phyloP scores from a whole-genome alignment of 92 coral and sea anemone species.

The Umimayanthus kanabou region DNA sequence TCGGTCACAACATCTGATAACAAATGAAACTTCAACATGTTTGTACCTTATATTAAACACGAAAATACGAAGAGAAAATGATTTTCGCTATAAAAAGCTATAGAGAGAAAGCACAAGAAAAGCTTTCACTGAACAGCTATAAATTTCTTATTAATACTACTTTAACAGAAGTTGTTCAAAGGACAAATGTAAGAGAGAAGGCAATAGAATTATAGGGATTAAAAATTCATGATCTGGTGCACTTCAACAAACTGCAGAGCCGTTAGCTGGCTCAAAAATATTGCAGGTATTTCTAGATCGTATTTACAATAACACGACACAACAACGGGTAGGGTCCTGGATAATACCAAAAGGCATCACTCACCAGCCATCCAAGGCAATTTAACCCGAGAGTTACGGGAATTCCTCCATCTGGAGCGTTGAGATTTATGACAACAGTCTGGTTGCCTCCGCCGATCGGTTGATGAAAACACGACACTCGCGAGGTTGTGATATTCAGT shows the following conservation, averaged over 20 bases:
- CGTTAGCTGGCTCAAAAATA: not conserved
- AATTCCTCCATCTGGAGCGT: constrained; percentile 92
- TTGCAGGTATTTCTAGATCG: constrained; percentile 2
- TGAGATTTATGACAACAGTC: constrained; percentile 45
- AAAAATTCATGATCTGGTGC: constrained; percentile 18
- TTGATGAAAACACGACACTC: constrained; percentile 37
- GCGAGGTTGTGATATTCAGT: constrained; percentile 16
- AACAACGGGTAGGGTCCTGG: constrained; percentile 15
- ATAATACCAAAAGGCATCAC: constrained; percentile 23
- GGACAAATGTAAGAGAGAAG: constrained; percentile 6
- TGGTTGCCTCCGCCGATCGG: constrained; percentile 21
- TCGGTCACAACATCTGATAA: not conserved
- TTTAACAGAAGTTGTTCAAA: not conserved
- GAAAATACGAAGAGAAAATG: not conserved
- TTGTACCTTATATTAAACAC: too few relatives aligned
- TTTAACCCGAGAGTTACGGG: constrained; percentile 87
- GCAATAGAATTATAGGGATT: not conserved
- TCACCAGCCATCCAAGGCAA: constrained; percentile 93
- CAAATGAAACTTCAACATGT: not conserved
- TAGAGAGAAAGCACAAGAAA: not conserved
- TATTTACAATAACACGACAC: constrained; percentile 16
- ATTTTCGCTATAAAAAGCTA: not conserved
- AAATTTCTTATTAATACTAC: not conserved
- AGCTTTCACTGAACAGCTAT: not conserved
- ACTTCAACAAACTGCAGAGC: constrained; percentile 16